Evolutionary conservation across 2,797 vertebrate species (phyloP).

Genomic region (Centroberyx gerrardi): DNA sequence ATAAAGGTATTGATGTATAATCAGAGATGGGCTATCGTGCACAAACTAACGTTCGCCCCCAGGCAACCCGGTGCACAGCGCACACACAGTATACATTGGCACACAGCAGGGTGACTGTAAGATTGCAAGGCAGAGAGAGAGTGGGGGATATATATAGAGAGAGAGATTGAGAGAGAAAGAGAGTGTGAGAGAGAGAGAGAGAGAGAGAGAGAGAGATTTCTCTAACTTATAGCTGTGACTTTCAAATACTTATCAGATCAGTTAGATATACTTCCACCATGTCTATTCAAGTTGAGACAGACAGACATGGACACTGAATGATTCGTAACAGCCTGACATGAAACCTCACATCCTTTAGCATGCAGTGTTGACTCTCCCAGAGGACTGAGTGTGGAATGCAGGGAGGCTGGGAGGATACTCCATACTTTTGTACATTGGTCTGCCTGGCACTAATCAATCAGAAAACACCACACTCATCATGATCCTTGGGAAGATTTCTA

Average conservation of each 20-base stretch:
- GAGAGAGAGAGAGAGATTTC: constrained; percentile 13
- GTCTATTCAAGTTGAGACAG: constrained; percentile 64
- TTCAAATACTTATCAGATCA: constrained; percentile 74
- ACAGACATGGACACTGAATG: constrained; percentile 73
- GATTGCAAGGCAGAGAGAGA: constrained; percentile 43
- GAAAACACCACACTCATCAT: constrained; percentile 54
- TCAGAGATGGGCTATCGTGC: constrained; percentile 80
- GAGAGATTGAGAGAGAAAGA: neutral
- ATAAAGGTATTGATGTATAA: constrained; percentile 85
- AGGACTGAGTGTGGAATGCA: constrained; percentile 67
- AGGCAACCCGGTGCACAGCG: constrained; percentile 71
- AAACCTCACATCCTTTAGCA: constrained; percentile 66
- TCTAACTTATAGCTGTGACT: constrained; percentile 45
- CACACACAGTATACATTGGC: constrained; percentile 52
- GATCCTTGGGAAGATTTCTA: constrained; percentile 47
- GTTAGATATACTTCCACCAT: constrained; percentile 71
- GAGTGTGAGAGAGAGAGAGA: constrained; percentile 21
- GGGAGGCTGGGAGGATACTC: constrained; percentile 61
- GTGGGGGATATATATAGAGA: no score
- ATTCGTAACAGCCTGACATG: constrained; percentile 73
- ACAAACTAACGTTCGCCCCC: constrained; percentile 71
- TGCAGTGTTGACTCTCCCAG: constrained; percentile 72
- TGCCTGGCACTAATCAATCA: constrained; percentile 70
- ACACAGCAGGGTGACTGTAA: constrained; percentile 63
- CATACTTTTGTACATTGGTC: constrained; percentile 58